These are phyloP conservation scores for Aurelia aurita complex sp. Pacific DNA, from an alignment of 30 jellyfish, hydroid and myxozoan genomes.

Conservation along the genomic window DNA sequence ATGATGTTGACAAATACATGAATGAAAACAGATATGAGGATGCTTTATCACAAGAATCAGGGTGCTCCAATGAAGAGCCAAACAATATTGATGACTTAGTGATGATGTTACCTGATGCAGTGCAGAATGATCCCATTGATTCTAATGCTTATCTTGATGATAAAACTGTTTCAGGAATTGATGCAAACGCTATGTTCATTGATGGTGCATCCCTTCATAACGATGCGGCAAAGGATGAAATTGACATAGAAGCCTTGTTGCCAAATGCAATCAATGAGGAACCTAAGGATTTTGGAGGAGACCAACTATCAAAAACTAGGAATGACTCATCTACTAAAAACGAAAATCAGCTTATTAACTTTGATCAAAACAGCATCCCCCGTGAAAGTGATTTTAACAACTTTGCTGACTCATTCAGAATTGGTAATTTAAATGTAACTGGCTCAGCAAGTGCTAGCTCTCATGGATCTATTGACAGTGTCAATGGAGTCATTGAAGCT, in stretches of 20 bases:
- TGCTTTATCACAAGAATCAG: constrained; percentile 1
- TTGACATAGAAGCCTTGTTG: constrained; percentile 22
- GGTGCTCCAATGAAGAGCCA: constrained; percentile 1
- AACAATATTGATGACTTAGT: constrained; percentile 13
- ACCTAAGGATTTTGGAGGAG: constrained; percentile 1
- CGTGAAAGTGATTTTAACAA: not conserved
- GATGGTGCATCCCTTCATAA: not conserved
- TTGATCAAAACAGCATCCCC: not conserved
- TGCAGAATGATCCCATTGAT: constrained; percentile 23
- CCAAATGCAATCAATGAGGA: constrained; percentile 48
- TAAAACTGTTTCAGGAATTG: not conserved
- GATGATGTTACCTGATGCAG: constrained; percentile 40
- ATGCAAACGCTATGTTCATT: not conserved
- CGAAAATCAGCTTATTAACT: not conserved
- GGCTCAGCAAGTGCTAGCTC: constrained; percentile 19
- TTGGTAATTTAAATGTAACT: not conserved
- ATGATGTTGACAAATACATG: constrained; percentile 1
- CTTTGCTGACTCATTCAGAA: not conserved
- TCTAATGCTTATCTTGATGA: not conserved
- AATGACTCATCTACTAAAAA: not conserved
- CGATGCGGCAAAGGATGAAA: not conserved
- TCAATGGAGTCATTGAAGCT: constrained; percentile 23
- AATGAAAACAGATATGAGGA: not conserved
- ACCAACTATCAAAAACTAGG: not conserved
- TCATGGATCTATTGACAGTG: constrained; percentile 35